These are phyloP conservation scores for Tenthredo amoena DNA, from an alignment of 2,888 invertebrate genomes.

Conservation along the genomic window DNA sequence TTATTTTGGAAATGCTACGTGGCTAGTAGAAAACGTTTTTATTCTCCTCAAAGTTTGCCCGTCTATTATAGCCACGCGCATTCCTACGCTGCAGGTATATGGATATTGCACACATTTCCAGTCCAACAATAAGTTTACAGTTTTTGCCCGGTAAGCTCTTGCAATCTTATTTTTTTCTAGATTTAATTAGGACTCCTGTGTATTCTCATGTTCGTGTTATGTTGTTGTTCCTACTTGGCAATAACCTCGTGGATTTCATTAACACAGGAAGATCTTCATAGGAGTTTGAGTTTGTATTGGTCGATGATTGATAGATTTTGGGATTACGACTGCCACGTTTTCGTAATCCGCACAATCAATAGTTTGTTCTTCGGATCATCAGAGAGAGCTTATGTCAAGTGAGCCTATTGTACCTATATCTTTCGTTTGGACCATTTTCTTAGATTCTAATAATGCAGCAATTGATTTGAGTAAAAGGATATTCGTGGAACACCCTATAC, in stretches of 20 bases:
- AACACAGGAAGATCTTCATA: neutral
- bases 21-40: slow-evolving; percentile 15
- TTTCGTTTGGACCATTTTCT: neutral
- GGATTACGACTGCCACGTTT: neutral
- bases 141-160: neutral
- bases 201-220: neutral
- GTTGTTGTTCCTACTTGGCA: neutral
- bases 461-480: neutral
- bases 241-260: neutral
- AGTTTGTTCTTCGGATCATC: slow-evolving; percentile 25
- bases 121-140: neutral
- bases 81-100: neutral
- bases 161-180: neutral
- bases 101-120: neutral
- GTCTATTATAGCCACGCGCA: neutral
- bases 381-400: neutral
- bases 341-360: neutral
- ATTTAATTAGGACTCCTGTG: neutral
- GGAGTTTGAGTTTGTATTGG: neutral
- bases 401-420: neutral
- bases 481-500: neutral
- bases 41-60: neutral
- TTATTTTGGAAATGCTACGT: slow-evolving; percentile 33
- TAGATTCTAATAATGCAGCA: neutral
- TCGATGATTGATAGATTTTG: neutral